Percentiles rank a stretch among this genome's conserved stretches.
Evolutionary conservation across 2,797 vertebrate species (phyloP).

Genomic region (Anguilla anguilla): DNA sequence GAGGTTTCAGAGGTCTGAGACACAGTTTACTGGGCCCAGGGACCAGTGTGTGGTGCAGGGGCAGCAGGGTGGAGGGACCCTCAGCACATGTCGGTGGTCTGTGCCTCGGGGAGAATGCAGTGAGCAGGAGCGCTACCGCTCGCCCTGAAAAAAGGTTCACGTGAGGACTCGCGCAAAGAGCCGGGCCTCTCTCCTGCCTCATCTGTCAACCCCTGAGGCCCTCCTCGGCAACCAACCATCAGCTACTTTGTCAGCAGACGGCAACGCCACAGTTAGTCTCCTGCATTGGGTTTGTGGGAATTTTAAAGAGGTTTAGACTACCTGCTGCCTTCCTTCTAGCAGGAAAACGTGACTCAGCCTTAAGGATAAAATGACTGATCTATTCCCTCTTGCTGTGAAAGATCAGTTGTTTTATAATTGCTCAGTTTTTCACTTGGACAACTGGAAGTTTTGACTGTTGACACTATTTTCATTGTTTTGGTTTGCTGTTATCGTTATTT

Average conservation of each 20-base stretch:
- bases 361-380: not conserved
- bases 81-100: not conserved
- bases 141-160: constrained; percentile 1
- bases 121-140: not conserved
- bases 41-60: not conserved
- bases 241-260: not conserved
- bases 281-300: not conserved
- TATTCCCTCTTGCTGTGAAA: not conserved
- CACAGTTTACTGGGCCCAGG: not conserved
- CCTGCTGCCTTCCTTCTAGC: not conserved
- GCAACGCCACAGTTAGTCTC: not conserved
- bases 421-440: constrained; percentile 9
- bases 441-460: not conserved
- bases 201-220: constrained; percentile 7
- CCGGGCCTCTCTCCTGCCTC: not conserved
- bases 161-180: not conserved
- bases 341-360: constrained; percentile 5
- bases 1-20: not conserved
- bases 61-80: not conserved
- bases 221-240: not conserved
- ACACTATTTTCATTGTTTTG: not conserved
- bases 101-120: not conserved
- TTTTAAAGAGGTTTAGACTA: not conserved
- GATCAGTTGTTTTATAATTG: constrained; percentile 1
- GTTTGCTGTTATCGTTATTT: not conserved